A percentile compares a stretch with the other conserved stretches of the same genome.
Evolutionary conservation across 2,797 vertebrate genomes (phyloP).

Genomic region (Eutrigla gurnardus): DNA sequence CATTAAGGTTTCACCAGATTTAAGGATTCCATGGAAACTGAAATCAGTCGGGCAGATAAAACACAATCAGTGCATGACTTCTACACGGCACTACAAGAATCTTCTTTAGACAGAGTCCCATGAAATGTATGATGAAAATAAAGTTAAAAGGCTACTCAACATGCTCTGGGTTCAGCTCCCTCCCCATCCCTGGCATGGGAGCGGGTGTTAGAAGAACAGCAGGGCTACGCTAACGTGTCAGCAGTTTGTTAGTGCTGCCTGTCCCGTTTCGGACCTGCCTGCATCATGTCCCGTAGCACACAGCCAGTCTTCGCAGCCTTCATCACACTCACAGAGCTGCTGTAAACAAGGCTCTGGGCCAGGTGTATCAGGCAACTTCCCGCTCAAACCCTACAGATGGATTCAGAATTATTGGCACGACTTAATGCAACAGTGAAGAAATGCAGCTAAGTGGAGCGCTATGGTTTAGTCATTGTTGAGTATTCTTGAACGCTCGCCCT

Average conservation of each 20-base stretch:
- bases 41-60: conserved; percentile 42
- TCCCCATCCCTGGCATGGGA: conserved; percentile 23
- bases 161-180: conserved; percentile 19
- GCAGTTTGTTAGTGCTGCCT: conserved; percentile 16
- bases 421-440: conserved; percentile 55
- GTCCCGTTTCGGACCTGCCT: conserved; percentile 37
- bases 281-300: conserved; percentile 34
- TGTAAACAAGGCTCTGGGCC: conserved; percentile 62
- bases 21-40: conserved; percentile 43
- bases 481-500: conserved; percentile 29
- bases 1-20: conserved; percentile 28
- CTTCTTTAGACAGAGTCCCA: conserved; percentile 39
- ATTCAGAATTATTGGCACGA: conserved; percentile 40
- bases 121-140: conserved; percentile 25
- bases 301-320: conserved; percentile 23
- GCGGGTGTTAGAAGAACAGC: conserved; percentile 41
- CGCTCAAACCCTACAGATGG: conserved; percentile 25
- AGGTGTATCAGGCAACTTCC: conserved; percentile 59
- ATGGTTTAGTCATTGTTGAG: conserved; percentile 36
- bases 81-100: conserved; percentile 26
- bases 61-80: conserved; percentile 50
- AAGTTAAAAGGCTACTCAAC: conserved; percentile 13
- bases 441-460: conserved; percentile 28
- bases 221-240: conserved; percentile 45
- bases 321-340: conserved; percentile 51